Evolutionary conservation across 1,140 invertebrate species (phyloP).

Genomic region (Sinonovacula constricta): DNA sequence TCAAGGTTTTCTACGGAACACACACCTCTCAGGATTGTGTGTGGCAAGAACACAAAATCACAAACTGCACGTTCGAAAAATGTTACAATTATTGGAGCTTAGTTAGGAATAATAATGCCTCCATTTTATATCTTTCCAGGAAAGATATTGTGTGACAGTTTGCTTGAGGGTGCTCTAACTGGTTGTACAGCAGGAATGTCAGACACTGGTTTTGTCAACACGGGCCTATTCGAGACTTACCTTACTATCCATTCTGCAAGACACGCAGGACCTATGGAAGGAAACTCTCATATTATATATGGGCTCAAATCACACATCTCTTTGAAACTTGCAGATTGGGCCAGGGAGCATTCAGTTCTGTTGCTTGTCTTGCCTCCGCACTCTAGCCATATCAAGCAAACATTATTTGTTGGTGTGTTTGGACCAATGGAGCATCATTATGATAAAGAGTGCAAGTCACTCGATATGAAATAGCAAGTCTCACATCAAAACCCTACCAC

Average conservation of each 20-base stretch:
- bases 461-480: neutral
- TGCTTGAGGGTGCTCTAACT: neutral
- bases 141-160: neutral
- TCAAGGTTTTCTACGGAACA: constrained; percentile 61
- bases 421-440: no score
- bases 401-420: no score
- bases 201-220: constrained; percentile 29
- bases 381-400: constrained; percentile 53
- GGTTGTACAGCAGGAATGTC: constrained; percentile 28
- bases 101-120: no score
- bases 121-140: constrained; percentile 24
- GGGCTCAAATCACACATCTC: constrained; percentile 72
- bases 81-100: constrained; percentile 26
- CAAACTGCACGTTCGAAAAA: constrained; percentile 20
- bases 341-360: constrained; percentile 38
- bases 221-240: constrained; percentile 40
- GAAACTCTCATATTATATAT: constrained; percentile 74
- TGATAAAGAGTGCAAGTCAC: constrained; percentile 28
- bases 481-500: constrained; percentile 5
- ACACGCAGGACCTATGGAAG: constrained; percentile 63
- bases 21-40: constrained; percentile 28
- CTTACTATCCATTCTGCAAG: constrained; percentile 76
- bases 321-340: constrained; percentile 25
- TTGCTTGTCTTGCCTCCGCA: constrained; percentile 60
- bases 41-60: constrained; percentile 1